A percentile compares a stretch with the other conserved stretches of the same genome.
phyloP scores from a whole-genome alignment of 2,888 invertebrate genomes.

The Leptinotarsa haldemani region DNA sequence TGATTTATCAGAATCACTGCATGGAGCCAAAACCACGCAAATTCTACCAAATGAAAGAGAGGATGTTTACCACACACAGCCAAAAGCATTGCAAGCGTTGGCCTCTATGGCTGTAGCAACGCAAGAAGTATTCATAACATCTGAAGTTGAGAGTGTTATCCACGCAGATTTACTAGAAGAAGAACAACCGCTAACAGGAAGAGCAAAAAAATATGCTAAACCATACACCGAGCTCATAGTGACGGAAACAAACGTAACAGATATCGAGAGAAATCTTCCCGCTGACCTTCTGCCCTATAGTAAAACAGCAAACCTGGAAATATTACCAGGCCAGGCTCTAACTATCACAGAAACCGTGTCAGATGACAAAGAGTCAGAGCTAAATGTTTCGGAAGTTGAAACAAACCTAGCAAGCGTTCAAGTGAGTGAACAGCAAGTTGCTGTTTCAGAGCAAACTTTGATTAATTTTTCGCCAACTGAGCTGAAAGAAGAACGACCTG shows the following conservation, averaged over 20 bases:
- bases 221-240: conserved; percentile 69
- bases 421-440: conserved; percentile 68
- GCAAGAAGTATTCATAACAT: conserved; percentile 66
- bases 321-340: conserved; percentile 71
- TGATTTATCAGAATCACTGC: conserved; percentile 58
- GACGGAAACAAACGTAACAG: conserved; percentile 69
- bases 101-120: conserved; percentile 65
- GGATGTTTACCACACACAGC: conserved; percentile 60
- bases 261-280: conserved; percentile 67
- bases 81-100: conserved; percentile 60
- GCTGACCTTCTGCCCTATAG: conserved; percentile 70
- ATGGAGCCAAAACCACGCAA: conserved; percentile 64
- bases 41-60: conserved; percentile 66
- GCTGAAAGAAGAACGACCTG: conserved; percentile 63
- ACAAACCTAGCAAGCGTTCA: conserved; percentile 69
- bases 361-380: conserved; percentile 68
- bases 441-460: conserved; percentile 66
- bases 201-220: conserved; percentile 67
- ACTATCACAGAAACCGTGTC: conserved; percentile 71
- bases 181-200: conserved; percentile 64
- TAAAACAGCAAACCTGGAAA: conserved; percentile 68
- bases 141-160: conserved; percentile 65
- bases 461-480: conserved; percentile 66
- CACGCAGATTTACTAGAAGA: conserved; percentile 66
- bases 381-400: conserved; percentile 63